Percentiles rank a stretch among this genome's conserved stretches.
These are phyloP conservation scores for Auanema freiburgensis DNA, from an alignment of 2,888 invertebrate species.

Conservation along the genomic window DNA sequence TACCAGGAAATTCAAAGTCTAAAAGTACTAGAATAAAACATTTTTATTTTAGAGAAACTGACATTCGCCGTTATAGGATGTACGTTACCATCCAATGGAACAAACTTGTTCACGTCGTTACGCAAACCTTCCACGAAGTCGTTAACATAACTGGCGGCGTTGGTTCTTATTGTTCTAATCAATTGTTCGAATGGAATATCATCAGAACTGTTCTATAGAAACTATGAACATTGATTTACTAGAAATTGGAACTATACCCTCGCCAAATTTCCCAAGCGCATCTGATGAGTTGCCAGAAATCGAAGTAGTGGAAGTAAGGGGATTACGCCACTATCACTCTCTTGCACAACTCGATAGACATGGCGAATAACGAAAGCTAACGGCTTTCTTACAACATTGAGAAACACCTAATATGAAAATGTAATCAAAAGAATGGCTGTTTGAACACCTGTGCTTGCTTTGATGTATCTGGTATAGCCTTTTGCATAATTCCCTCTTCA, in stretches of 20 bases:
- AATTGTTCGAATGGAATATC: slow-evolving; percentile 39
- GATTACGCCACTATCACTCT: slow-evolving; percentile 32
- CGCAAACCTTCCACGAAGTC: slow-evolving; percentile 37
- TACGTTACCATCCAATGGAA: slow-evolving; percentile 95
- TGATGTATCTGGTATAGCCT: slow-evolving; percentile 41
- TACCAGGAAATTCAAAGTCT: slow-evolving; percentile 48
- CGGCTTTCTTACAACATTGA: slow-evolving; percentile 40
- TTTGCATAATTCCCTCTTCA: slow-evolving; percentile 37
- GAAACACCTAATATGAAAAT: slow-evolving; percentile 32
- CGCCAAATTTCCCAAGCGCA: slow-evolving; percentile 41
- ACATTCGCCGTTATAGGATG: slow-evolving; percentile 93
- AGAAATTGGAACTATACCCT: slow-evolving; percentile 22
- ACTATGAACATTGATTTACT: background rate
- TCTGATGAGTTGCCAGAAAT: slow-evolving; percentile 38
- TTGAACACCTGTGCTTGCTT: slow-evolving; percentile 32
- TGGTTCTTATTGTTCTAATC: slow-evolving; percentile 37
- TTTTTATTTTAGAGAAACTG: slow-evolving; percentile 38
- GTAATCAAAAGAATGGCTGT: background rate
- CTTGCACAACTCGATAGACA: slow-evolving; percentile 32
- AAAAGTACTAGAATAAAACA: slow-evolving; percentile 10
- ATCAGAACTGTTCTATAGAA: slow-evolving; percentile 35
- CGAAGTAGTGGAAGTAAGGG: slow-evolving; percentile 43
- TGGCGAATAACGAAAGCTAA: slow-evolving; percentile 31
- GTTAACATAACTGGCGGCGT: slow-evolving; percentile 32
- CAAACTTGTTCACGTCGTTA: slow-evolving; percentile 69